A percentile compares a stretch with the other conserved stretches of the same genome.
Conservation (phyloP, 2,888 invertebrate species). For the Himalopsyche tibetana region DNA sequence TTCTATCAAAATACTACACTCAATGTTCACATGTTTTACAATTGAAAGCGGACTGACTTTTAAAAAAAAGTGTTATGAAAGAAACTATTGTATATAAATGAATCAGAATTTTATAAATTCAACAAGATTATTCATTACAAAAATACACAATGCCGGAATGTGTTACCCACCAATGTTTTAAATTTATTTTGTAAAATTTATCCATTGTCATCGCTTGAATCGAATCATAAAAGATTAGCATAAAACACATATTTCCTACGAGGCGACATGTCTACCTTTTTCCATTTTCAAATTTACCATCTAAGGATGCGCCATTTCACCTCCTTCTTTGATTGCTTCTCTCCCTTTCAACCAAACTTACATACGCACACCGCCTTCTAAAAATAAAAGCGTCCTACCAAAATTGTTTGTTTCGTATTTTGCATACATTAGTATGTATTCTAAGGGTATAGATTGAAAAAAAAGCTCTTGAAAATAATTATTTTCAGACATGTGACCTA, state of each 20-base stretch:
- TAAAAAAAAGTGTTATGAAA: no score
- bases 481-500: no score
- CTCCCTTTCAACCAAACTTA: neutral
- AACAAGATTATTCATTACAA: no score
- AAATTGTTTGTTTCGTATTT: neutral
- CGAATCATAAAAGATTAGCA: conserved; percentile 36
- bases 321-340: conserved; percentile 18
- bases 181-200: neutral
- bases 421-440: neutral
- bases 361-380: neutral
- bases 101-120: no score
- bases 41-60: no score
- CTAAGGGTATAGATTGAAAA: neutral
- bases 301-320: neutral
- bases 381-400: neutral
- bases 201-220: conserved; percentile 8
- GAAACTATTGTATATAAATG: no score
- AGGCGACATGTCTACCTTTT: conserved; percentile 1
- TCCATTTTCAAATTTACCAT: neutral
- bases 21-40: no score
- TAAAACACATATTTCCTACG: conserved; percentile 17
- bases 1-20: no score
- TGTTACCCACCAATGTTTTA: no score
- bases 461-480: no score
- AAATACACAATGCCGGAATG: no score